These are phyloP conservation scores for Rhadina sibilatrix DNA, from an alignment of 2,113 vertebrate genomes.

Conservation along the genomic window DNA sequence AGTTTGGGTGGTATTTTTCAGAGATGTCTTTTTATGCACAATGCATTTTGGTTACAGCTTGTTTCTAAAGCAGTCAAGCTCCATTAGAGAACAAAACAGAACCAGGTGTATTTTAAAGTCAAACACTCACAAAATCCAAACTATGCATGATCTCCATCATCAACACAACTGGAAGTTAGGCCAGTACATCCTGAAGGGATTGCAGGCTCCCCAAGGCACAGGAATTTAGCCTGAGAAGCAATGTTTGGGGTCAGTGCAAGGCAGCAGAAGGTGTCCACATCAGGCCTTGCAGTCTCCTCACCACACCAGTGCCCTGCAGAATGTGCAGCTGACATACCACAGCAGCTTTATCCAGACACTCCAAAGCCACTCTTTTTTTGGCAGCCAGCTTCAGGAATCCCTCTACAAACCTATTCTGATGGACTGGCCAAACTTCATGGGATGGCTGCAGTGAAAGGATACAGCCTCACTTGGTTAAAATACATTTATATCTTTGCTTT, in stretches of 20 bases:
- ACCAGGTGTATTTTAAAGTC: constrained; percentile 20
- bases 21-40: not conserved
- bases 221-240: not conserved
- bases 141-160: not conserved
- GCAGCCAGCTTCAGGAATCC: not conserved
- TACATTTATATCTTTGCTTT: not conserved
- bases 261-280: not conserved
- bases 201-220: not conserved
- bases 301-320: not conserved
- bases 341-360: not conserved
- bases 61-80: constrained; percentile 14
- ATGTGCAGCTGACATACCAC: not conserved
- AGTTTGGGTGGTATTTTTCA: not conserved
- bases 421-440: not conserved
- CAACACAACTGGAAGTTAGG: not conserved
- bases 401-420: not conserved
- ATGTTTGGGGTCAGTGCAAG: not conserved
- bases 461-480: not conserved
- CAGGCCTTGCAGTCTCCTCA: not conserved
- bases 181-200: not conserved
- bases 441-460: not conserved
- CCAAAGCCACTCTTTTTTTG: not conserved
- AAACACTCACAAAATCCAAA: not conserved
- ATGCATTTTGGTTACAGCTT: not conserved
- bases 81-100: constrained; percentile 44